phyloP scores from a whole-genome alignment of 1,140 invertebrate genomes.

The Heterodera carotae region DNA sequence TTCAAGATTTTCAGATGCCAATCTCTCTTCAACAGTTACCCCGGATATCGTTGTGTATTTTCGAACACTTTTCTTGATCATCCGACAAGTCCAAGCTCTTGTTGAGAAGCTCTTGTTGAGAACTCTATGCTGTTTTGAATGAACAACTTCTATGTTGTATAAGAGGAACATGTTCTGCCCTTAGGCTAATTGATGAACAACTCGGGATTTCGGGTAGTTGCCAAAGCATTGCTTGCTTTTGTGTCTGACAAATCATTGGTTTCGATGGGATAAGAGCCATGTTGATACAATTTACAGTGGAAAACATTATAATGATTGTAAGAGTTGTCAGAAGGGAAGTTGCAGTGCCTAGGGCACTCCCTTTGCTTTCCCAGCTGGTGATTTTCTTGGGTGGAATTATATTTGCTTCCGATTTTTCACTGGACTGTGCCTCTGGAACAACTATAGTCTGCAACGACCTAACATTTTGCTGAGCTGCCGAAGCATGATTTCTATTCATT shows the following conservation, averaged over 20 bases:
- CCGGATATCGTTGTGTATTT: neutral
- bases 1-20: neutral
- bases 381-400: neutral
- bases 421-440: neutral
- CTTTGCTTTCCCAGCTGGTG: conserved; percentile 8
- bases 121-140: neutral
- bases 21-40: neutral
- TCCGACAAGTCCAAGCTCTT: conserved; percentile 5
- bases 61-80: neutral
- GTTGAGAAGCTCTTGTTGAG: neutral
- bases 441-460: neutral
- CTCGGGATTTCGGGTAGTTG: neutral
- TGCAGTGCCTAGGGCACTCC: neutral
- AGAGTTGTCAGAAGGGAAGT: neutral
- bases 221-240: conserved; percentile 7
- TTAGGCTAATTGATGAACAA: neutral
- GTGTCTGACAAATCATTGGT: conserved; percentile 2
- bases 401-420: neutral
- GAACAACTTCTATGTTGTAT: neutral
- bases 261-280: neutral
- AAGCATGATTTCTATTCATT: neutral
- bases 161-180: neutral
- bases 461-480: neutral
- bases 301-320: neutral
- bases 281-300: too few species aligned